Evolutionary conservation across 2,888 invertebrate species (phyloP), one percentile per base, ranked within the genome.

Genomic region (Dryobotodes eremita): DNA sequence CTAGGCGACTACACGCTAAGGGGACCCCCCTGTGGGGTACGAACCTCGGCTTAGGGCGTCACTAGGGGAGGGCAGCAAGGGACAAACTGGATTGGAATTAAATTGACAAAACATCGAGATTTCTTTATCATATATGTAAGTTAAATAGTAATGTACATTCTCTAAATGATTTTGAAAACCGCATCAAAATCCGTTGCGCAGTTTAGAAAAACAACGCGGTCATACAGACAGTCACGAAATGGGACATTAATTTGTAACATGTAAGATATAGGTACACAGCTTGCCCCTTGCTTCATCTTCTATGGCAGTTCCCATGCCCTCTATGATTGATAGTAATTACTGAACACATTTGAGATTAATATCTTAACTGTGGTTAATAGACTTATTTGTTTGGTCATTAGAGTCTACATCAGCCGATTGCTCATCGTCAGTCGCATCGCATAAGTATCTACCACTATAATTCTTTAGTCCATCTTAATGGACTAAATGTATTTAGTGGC

Each of bases 291-390:
- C 5, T 5, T n/a, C 50, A 26, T 57, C 42, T 31, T 23, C 17
- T 61, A n/a, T 31, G 26, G 2, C 55, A 66, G 8, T 23, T 83
- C 82, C 15, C 79, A 84, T 68, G 81, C 55, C 82, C 73, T 77
- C 70, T 26, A 68, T 61, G 79, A 82, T 84, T 82, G 68, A 57
- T 15, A 50, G 42, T 68, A 82, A 82, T 82, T 82, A 57, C 66
- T 20, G 66, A 50, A 3, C 48, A 62, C 72, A 61, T 64, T 70
- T n/a, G 1, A 71, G 80, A 73, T 84, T 57, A 68, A 62, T 79
- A 84, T 84, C 82, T 82, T 62, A 83, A 82, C 72, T 79, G 17
- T 42, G 50, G 65, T 71, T 81, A 69, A 83, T 81, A 42, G 75
- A 50, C 26, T 69, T 69, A 74, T 84, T 84, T 82, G 59, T 84